A percentile compares a stretch with the other conserved stretches of the same genome.
Evolutionary conservation across 2,888 invertebrate genomes (phyloP).

Genomic region (Celastrina argiolus): DNA sequence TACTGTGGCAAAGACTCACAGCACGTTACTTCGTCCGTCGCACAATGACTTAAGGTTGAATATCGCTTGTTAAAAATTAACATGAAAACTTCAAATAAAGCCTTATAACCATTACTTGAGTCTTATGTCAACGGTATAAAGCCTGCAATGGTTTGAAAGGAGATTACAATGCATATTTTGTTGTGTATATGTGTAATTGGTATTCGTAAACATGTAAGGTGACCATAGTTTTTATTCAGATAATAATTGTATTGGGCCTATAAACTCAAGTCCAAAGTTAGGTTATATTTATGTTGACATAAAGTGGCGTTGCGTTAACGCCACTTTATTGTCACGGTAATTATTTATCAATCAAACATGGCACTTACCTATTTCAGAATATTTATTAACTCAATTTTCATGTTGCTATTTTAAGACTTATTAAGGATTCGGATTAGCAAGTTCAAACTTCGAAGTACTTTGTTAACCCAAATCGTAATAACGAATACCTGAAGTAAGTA

Average conservation of each 20-base stretch:
- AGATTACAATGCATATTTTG: neutral
- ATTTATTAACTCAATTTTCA: no score
- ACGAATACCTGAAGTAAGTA: no score
- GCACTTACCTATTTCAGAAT: no score
- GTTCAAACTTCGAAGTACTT: no score
- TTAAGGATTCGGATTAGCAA: no score
- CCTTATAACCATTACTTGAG: neutral
- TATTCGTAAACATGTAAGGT: neutral
- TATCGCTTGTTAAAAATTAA: neutral
- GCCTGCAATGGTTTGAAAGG: neutral
- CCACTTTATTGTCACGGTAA: no score
- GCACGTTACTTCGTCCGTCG: neutral
- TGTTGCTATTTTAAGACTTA: no score
- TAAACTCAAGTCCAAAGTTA: no score
- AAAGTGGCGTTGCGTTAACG: no score
- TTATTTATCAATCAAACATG: no score
- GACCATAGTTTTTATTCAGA: neutral
- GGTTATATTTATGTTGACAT: no score
- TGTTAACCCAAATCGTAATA: no score
- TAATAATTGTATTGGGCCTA: neutral
- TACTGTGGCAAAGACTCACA: conserved; percentile 19
- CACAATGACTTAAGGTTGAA: neutral
- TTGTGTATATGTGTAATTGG: conserved; percentile 2
- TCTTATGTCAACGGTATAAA: neutral
- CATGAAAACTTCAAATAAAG: neutral